These are phyloP conservation scores for Pedionomus torquatus DNA, from an alignment of 2,113 vertebrate genomes.

Conservation along the genomic window DNA sequence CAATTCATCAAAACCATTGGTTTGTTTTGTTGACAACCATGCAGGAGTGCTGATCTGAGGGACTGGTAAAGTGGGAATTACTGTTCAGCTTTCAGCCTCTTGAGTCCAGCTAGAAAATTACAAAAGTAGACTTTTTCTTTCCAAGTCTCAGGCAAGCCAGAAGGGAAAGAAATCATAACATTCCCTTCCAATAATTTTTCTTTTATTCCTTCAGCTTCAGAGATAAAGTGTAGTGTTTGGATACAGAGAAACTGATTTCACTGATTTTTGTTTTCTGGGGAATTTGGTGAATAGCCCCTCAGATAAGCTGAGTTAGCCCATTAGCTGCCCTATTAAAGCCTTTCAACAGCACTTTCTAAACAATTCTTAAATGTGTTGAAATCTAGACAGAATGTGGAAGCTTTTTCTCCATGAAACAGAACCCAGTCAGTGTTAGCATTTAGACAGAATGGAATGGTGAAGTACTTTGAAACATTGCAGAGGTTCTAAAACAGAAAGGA, in stretches of 20 bases:
- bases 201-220: not conserved
- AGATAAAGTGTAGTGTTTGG: not conserved
- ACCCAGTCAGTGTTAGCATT: not conserved
- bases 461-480: not conserved
- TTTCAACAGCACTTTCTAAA: slow-evolving; percentile 22
- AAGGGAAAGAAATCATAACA: not conserved
- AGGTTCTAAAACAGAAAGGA: not conserved
- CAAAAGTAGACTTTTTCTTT: not conserved
- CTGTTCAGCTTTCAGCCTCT: not conserved
- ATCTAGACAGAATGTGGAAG: not conserved
- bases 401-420: not conserved
- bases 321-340: not conserved
- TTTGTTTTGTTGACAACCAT: slow-evolving; percentile 2
- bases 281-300: not conserved
- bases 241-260: not conserved
- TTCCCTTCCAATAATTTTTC: not conserved
- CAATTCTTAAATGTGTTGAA: slow-evolving; percentile 14
- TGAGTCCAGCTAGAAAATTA: not conserved
- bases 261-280: not conserved
- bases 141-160: not conserved
- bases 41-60: not conserved
- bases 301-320: not conserved
- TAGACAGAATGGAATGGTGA: not conserved
- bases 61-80: not conserved
- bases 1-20: slow-evolving; percentile 13